These are phyloP conservation scores for Anhinga anhinga DNA, from an alignment of 2,113 vertebrate genomes.

Conservation along the genomic window DNA sequence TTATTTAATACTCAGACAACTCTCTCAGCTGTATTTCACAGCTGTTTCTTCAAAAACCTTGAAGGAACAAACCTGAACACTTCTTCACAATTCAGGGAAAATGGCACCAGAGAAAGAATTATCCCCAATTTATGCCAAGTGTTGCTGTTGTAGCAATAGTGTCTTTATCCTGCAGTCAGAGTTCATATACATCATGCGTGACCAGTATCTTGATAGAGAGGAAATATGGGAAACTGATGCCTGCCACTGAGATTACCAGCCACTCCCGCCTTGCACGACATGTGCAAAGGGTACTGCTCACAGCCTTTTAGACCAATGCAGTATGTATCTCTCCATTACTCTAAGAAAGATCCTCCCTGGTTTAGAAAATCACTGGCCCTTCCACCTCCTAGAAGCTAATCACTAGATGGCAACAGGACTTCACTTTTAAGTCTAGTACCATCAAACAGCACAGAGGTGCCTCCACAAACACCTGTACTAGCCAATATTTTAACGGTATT, in stretches of 20 bases:
- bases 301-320: neutral
- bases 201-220: neutral
- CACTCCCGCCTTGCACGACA: neutral
- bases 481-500: neutral
- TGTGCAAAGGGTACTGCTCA: neutral
- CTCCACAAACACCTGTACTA: neutral
- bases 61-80: neutral
- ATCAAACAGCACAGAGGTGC: neutral
- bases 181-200: neutral
- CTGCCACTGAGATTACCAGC: neutral
- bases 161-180: neutral
- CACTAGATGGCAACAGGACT: slow-evolving; percentile 62
- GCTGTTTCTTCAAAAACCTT: neutral
- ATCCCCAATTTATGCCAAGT: neutral
- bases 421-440: neutral
- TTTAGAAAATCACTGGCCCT: neutral
- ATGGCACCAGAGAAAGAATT: neutral
- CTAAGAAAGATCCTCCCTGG: neutral
- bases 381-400: slow-evolving; percentile 1
- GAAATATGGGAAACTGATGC: neutral
- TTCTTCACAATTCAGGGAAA: neutral
- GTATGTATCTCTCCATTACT: neutral
- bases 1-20: neutral
- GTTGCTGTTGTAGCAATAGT: neutral
- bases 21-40: neutral